Conservation (phyloP, 2,797 vertebrate species). For the Lophotriccus pileatus region DNA sequence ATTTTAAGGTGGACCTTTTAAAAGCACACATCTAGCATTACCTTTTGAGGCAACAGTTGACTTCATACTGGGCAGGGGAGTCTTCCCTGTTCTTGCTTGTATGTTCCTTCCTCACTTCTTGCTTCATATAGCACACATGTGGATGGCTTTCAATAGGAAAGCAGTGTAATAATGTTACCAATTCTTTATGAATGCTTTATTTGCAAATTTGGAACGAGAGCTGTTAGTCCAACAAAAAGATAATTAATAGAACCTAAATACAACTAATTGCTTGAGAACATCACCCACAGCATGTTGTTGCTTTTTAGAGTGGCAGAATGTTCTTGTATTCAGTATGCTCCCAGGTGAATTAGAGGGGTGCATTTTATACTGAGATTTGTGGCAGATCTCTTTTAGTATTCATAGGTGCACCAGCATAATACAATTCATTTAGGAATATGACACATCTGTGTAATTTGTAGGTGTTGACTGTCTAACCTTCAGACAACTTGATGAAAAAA, state of each 20-base stretch:
- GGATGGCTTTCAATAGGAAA: neutral
- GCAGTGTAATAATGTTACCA: neutral
- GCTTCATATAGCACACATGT: neutral
- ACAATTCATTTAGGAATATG: slow-evolving; percentile 70
- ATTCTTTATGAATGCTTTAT: neutral
- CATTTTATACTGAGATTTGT: slow-evolving; percentile 54
- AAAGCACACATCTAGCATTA: neutral
- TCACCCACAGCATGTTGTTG: neutral
- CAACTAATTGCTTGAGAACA: neutral
- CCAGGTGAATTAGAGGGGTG: slow-evolving; percentile 19
- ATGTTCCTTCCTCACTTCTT: neutral
- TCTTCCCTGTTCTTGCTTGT: neutral
- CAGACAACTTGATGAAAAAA: slow-evolving; percentile 67
- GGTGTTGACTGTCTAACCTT: slow-evolving; percentile 70
- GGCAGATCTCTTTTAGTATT: slow-evolving; percentile 64
- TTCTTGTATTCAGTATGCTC: neutral
- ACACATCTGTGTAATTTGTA: slow-evolving; percentile 69
- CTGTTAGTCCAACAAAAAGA: neutral
- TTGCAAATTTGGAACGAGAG: neutral
- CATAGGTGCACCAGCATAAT: slow-evolving; percentile 61
- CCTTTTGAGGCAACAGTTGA: neutral
- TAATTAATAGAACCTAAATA: neutral
- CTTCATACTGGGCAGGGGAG: neutral
- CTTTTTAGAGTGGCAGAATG: neutral
- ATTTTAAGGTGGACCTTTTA: neutral